Percentiles rank a stretch among this genome's conserved stretches.
Evolutionary conservation across 2,113 vertebrate genomes (phyloP).

Genomic region (Festucalex cinctus): DNA sequence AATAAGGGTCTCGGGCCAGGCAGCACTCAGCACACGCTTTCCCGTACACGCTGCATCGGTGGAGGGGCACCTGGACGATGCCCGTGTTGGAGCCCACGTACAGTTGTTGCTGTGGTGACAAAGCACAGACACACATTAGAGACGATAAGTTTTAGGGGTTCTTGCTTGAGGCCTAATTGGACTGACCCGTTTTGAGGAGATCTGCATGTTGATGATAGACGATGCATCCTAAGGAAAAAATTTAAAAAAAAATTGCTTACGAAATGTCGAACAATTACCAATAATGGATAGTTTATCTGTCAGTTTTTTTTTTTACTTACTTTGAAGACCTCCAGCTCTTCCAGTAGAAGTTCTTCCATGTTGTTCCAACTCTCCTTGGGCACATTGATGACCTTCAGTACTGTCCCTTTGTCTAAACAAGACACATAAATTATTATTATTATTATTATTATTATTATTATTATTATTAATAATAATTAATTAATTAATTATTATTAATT

Average conservation of each 20-base stretch:
- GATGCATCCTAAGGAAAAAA: slow-evolving; percentile 77
- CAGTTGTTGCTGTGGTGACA: slow-evolving; percentile 84
- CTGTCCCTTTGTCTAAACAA: slow-evolving; percentile 81
- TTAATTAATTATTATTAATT: no score
- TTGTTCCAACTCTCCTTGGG: slow-evolving; percentile 83
- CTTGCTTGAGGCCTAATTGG: not conserved
- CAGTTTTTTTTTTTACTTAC: slow-evolving; percentile 59
- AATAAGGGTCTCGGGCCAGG: slow-evolving; percentile 94
- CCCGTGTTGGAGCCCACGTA: slow-evolving; percentile 81
- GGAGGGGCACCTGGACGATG: slow-evolving; percentile 86
- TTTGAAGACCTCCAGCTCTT: slow-evolving; percentile 93
- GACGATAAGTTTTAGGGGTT: not conserved
- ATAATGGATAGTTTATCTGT: not conserved
- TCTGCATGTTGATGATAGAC: slow-evolving; percentile 86
- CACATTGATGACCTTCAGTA: slow-evolving; percentile 91
- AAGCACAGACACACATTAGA: not conserved
- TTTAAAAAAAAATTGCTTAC: not conserved
- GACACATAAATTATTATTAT: no score
- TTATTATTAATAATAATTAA: no score
- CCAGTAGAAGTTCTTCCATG: slow-evolving; percentile 87
- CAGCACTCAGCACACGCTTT: slow-evolving; percentile 95
- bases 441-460: no score
- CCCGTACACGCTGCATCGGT: slow-evolving; percentile 89
- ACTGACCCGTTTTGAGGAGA: slow-evolving; percentile 92
- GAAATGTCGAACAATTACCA: not conserved